These are phyloP conservation scores for Mesoclemmys tuberculata DNA, from an alignment of 2,113 vertebrate genomes.

Conservation along the genomic window DNA sequence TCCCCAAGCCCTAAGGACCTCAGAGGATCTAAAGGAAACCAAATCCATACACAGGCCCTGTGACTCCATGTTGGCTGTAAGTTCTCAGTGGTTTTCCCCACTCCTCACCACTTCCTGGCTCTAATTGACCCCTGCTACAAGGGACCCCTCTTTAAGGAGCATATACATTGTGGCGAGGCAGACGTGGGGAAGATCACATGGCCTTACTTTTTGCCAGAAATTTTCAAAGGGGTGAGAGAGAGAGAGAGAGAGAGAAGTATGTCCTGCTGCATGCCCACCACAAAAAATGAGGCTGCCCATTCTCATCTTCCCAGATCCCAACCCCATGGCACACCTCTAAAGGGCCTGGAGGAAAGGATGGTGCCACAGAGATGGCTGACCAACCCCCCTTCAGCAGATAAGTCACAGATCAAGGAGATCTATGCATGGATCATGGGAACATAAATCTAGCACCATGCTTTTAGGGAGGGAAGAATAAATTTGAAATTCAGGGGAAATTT, in stretches of 20 bases:
- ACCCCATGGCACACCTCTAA: neutral
- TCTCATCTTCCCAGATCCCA: neutral
- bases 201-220: neutral
- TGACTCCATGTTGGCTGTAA: neutral
- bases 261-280: neutral
- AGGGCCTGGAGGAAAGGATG: rapidly evolving
- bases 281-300: neutral
- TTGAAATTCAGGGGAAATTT: neutral
- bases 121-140: neutral
- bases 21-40: neutral
- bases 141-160: neutral
- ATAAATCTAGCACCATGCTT: neutral
- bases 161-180: neutral
- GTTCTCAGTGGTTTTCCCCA: neutral
- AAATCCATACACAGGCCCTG: neutral
- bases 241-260: neutral
- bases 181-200: neutral
- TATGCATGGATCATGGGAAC: rapidly evolving
- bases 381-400: neutral
- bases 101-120: neutral
- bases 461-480: neutral
- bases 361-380: neutral
- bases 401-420: neutral
- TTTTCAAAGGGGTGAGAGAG: neutral
- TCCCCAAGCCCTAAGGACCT: neutral